These are phyloP conservation scores for Lasioglossum vierecki DNA, from an alignment of 2,888 invertebrate species.

Conservation along the genomic window DNA sequence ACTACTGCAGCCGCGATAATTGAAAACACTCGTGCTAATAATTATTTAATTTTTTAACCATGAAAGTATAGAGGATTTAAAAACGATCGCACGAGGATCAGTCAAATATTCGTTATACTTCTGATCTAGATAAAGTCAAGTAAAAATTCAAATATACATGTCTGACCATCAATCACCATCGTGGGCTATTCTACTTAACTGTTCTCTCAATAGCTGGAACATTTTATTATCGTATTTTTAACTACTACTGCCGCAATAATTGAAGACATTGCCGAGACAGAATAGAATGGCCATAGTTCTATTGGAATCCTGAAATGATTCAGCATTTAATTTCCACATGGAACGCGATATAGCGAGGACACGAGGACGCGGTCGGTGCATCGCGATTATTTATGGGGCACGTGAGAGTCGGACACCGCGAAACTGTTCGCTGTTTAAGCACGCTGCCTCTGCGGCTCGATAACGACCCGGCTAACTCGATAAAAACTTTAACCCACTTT, in stretches of 20 bases:
- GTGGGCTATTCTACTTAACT: not conserved
- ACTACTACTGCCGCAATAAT: not conserved
- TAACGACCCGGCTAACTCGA: conserved; percentile 27
- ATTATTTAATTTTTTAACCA: no score
- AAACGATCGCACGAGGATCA: no score
- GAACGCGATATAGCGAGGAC: not conserved
- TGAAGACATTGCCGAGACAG: no score
- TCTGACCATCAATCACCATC: not conserved
- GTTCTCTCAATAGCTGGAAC: not conserved
- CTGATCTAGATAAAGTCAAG: not conserved
- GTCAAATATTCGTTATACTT: not conserved
- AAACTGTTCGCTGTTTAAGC: conserved; percentile 18
- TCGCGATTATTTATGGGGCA: not conserved
- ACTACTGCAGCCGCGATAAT: not conserved
- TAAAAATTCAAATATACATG: not conserved
- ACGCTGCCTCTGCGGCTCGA: conserved; percentile 22
- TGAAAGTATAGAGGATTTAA: no score
- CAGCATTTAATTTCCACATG: not conserved
- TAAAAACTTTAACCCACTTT: conserved; percentile 35
- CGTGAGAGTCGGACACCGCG: conserved; percentile 8
- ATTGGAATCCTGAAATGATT: not conserved
- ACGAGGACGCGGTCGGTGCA: not conserved
- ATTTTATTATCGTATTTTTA: not conserved
- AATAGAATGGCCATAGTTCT: not conserved
- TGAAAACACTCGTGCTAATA: no score